Base-by-base conservation (phyloP, 1,140 invertebrate species). In the Babylonia areolata region DNA sequence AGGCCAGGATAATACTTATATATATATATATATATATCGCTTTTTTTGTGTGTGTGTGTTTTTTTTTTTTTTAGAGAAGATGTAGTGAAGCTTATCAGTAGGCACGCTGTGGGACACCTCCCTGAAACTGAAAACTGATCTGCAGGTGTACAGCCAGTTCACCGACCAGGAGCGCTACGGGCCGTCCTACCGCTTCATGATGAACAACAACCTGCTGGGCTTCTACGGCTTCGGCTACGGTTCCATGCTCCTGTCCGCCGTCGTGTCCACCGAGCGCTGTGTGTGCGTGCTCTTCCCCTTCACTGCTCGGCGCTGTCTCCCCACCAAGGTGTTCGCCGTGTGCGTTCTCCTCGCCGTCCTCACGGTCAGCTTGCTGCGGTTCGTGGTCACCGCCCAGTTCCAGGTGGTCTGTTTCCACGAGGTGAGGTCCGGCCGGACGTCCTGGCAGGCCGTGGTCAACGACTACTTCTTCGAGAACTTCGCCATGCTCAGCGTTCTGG, bases 201-300 rank as follows among this genome's bases (percentile, higher is more conserved):
- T 82, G 54, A 40, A 82, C 81, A 64, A 82, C 81, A 82, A 82
- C 54, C n/a, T 69, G 33, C 23, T 82, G 20, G 81, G 81, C 23
- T 33, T 82, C 2, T 82, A 39, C 58, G 81, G 81, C 28, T 40
- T 82, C 15, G 54, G 81, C 81, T 82, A 71, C 58, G 58, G 42
- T 15, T 69, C 81, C 51, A 82, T 82, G 81, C 54, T 82, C 1
- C 64, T 82, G 35, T 17, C 81, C 11, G 64, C 64, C 17, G 17
- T 64, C 35, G 40, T 82, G 15, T 82, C 81, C 35, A n/a, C 20
- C 3, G 81, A 82, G 17, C 46, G 81, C 3, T 82, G 81, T n/a
- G 2, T 82, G 15, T 82, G 81, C 35, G 81, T 82, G 31, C 17
- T 82, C 35, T 28, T 82, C 33, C 79, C 79, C 20, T 42, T 81